phyloP scores from a whole-genome alignment of 2,797 vertebrate genomes.

The Etheostoma nigrum region DNA sequence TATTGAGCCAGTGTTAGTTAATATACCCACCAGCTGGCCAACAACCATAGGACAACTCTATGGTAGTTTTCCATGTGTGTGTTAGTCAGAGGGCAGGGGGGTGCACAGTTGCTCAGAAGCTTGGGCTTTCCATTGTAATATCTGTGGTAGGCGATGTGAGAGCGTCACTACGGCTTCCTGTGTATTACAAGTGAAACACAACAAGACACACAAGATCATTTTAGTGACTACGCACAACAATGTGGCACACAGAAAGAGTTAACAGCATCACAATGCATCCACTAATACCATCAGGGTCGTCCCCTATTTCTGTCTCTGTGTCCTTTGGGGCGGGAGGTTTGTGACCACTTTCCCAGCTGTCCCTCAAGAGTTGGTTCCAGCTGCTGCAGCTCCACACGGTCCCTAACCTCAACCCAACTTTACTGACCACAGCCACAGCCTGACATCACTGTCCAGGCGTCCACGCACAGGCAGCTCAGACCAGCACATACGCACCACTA shows the following conservation, averaged over 20 bases:
- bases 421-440: conserved; percentile 42
- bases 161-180: conserved; percentile 75
- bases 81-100: conserved; percentile 33
- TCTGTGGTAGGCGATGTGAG: conserved; percentile 65
- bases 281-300: conserved; percentile 61
- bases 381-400: conserved; percentile 59
- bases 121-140: conserved; percentile 59
- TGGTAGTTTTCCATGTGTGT: conserved; percentile 72
- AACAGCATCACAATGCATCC: conserved; percentile 61
- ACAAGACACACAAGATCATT: conserved; percentile 47
- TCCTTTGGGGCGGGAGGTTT: conserved; percentile 47
- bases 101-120: conserved; percentile 40
- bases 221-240: conserved; percentile 58
- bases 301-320: conserved; percentile 30
- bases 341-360: conserved; percentile 79
- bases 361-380: conserved; percentile 72
- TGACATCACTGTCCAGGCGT: conserved; percentile 68
- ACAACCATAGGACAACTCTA: conserved; percentile 32
- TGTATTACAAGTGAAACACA: conserved; percentile 6
- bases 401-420: conserved; percentile 58
- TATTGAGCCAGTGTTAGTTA: conserved; percentile 47
- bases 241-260: conserved; percentile 37
- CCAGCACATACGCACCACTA: conserved; percentile 33
- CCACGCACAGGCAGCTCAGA: conserved; percentile 47
- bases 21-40: conserved; percentile 42